Base-by-base conservation (phyloP, 2,888 invertebrate genomes). In the Callinectes sapidus region DNA sequence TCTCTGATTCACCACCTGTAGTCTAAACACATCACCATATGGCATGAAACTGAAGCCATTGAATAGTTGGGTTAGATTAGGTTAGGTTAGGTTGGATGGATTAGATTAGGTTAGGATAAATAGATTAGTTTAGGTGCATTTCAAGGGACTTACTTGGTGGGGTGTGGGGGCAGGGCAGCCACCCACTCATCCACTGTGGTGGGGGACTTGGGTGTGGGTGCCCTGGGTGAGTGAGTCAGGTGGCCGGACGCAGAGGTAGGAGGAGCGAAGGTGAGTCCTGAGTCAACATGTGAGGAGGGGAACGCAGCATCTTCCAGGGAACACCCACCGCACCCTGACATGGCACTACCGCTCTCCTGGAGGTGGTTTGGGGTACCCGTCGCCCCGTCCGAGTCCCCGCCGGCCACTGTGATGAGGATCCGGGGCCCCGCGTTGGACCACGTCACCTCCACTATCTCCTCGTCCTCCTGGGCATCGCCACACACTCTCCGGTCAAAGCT, bases 181-280 rank as follows among this genome's bases (percentile, higher is more conserved):
- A 93, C 93, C 93, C 93, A 93, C 89, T 93, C 93, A 61, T 93
- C 93, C 89, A 93, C 93, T 8, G 93, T 93, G 89, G 91, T 93
- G 71, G 93, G 93, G n/a, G 91, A 91, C 87, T 93, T 93, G 35
- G 93, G 93, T 32, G 93, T 93, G 32, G 93, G 91, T 5, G 93
- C 89, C 2, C 93, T 85, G 54, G 93, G 91, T n/a, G n/a, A n/a
- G 54, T 91, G 66, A 6, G 85, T 87, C 89, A 91, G 71, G 32
- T 89, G 88, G 54, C 87, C 35, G 61, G 92, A 87, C 14, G 88
- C 54, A 77, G 87, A 71, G 86, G 89, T 61, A 16, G 90, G 28
- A 48, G 93, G 91, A 28, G 86, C n/a, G n/a, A 23, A 32, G 85
- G 28, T 10, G 71, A 28, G 71, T 13, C n/a, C 23, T 23, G 87